Evolutionary conservation across 2,113 vertebrate species (phyloP), one percentile per base, ranked within the genome.

Genomic region (Aspiorhynchus laticeps): DNA sequence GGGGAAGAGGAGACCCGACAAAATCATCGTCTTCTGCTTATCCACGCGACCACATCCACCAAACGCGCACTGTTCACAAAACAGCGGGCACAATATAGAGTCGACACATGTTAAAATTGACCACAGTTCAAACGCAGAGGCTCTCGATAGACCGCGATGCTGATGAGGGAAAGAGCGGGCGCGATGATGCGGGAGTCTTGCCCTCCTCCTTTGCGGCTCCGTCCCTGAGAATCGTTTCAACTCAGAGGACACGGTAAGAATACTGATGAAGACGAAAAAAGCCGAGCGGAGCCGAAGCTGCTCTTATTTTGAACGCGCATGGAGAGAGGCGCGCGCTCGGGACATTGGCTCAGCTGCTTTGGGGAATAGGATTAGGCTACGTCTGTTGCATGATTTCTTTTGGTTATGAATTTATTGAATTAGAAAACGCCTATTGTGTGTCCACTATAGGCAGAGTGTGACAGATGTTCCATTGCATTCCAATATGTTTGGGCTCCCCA

Each of bases 11-110:
- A 94, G 94, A 90, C 93, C 94, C 94, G 95, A 94, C 94, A 96
- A 93, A 95, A 94, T 95, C 96, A 96, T 97, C 94, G 93, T 96
- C 94, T 96, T 95, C 93, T 93, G 95, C 95, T 96, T 96, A 94
- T 95, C 95, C 95, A 95, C 89, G 91, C 93, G 95, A 92, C 81
- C 85, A 90, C 95, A 95, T 95, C 94, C 94, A 95, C 92, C 91
- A 91, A 95, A 93, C 86, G 82, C n/a, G 63, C 90, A 91, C 89
- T 91, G 67, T 87, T 92, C 91, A 91, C 91, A 91, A 79, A 79
- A 91, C 71, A 86, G 67, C 90, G 33, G 63, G 65, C 33, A 75
- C 51, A 43, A 92, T 92, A 69, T 63, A 31, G 69, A 75, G 63
- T 83, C 74, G 83, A 80, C 74, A 83, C 88, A 89, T 89, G 75